These are phyloP conservation scores for Synergus umbraculus DNA, from an alignment of 2,888 invertebrate genomes.

Conservation along the genomic window DNA sequence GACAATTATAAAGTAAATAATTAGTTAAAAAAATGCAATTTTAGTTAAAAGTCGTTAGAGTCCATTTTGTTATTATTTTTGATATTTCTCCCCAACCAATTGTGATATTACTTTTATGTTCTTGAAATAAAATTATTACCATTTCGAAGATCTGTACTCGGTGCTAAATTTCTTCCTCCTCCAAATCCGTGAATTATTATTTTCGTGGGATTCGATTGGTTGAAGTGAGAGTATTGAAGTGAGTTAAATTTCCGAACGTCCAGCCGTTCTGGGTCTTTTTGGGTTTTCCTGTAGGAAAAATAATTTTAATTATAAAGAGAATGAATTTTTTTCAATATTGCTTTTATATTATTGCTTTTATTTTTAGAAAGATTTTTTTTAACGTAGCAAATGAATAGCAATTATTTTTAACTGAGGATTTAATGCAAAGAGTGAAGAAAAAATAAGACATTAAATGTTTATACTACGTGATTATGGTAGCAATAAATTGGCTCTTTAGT, in stretches of 20 bases:
- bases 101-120: constrained; percentile 15
- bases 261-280: constrained; percentile 85
- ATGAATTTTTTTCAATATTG: background rate
- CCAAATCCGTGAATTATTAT: constrained; percentile 95
- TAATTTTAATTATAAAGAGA: background rate
- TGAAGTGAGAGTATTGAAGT: constrained; percentile 86
- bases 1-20: too few relatives aligned
- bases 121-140: constrained; percentile 67
- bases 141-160: constrained; percentile 90
- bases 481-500: background rate
- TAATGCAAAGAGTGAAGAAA: background rate
- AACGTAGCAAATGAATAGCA: background rate
- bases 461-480: background rate
- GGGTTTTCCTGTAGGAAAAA: constrained; percentile 82
- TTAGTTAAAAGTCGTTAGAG: background rate
- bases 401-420: background rate
- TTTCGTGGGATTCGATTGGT: constrained; percentile 89
- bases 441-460: background rate
- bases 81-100: background rate
- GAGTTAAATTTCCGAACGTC: constrained; percentile 86
- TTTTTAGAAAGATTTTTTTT: background rate
- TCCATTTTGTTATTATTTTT: background rate
- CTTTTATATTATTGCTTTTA: background rate
- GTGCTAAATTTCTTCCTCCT: constrained; percentile 88
- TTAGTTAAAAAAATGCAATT: background rate